phyloP scores from a whole-genome alignment of 2,797 vertebrate genomes.

The Allobates femoralis region DNA sequence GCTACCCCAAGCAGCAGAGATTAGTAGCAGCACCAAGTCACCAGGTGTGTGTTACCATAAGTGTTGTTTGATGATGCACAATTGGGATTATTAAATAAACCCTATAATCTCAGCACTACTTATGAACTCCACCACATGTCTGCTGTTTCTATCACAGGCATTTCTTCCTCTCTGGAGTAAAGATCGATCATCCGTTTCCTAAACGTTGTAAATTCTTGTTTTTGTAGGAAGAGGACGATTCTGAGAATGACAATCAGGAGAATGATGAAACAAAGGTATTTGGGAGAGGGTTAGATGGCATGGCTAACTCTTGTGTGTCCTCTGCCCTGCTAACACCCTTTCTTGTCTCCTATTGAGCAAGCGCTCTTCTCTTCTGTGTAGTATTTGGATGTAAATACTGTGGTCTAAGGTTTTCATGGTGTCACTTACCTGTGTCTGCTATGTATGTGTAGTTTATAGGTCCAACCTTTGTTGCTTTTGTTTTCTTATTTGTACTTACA shows the following conservation, averaged over 20 bases:
- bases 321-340: slow-evolving; percentile 54
- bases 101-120: background rate
- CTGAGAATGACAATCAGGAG: slow-evolving; percentile 92
- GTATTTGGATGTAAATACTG: background rate
- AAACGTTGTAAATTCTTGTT: slow-evolving; percentile 87
- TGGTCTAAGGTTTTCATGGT: background rate
- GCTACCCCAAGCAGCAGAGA: too few relatives aligned
- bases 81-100: background rate
- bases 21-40: too few relatives aligned
- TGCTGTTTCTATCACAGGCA: background rate
- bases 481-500: background rate
- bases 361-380: background rate
- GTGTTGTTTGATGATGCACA: background rate
- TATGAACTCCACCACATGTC: background rate
- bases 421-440: background rate
- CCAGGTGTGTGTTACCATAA: too few relatives aligned
- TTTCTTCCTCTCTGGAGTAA: slow-evolving; percentile 1
- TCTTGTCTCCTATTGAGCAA: background rate
- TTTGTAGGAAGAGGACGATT: slow-evolving; percentile 95
- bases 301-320: slow-evolving; percentile 65
- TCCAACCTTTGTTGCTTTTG: background rate
- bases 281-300: slow-evolving; percentile 69
- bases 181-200: background rate
- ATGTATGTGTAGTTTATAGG: background rate
- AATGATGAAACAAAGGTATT: slow-evolving; percentile 94